Percentiles rank a stretch among this genome's conserved stretches.
phyloP scores from a whole-genome alignment of 2,113 vertebrate species.

The zebrafish (Danio rerio) region DNA sequence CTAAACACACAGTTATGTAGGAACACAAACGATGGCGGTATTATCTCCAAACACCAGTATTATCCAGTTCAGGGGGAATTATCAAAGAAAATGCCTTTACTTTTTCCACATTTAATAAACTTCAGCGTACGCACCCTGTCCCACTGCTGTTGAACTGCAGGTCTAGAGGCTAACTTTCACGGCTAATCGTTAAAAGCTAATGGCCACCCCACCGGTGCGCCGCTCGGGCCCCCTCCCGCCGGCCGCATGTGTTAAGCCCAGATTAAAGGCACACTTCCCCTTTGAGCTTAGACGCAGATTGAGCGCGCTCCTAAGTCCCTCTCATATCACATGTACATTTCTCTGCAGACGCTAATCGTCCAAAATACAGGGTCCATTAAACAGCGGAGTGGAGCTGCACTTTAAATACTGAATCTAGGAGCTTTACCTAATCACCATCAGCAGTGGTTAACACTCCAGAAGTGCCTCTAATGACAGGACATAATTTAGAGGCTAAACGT shows the following conservation, averaged over 20 bases:
- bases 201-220: conserved; percentile 39
- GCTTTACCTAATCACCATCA: conserved; percentile 53
- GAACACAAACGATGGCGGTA: conserved; percentile 7
- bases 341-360: conserved; percentile 75
- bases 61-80: not conserved
- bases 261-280: conserved; percentile 75
- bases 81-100: not conserved
- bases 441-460: conserved; percentile 36
- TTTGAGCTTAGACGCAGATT: conserved; percentile 75
- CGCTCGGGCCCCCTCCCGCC: not conserved
- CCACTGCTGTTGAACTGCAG: conserved; percentile 2
- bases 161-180: conserved; percentile 48
- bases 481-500: conserved; percentile 39
- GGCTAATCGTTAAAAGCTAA: conserved; percentile 57
- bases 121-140: not conserved
- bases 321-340: conserved; percentile 76
- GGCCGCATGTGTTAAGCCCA: conserved; percentile 69
- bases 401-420: conserved; percentile 48
- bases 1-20: conserved; percentile 13
- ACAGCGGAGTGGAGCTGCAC: conserved; percentile 33
- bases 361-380: conserved; percentile 70
- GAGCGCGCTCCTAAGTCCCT: conserved; percentile 72
- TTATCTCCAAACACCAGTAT: not conserved
- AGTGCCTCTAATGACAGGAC: conserved; percentile 46
- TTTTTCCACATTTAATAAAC: not conserved